Base-by-base conservation (phyloP, 2,888 invertebrate genomes). In the Nebria salina region DNA sequence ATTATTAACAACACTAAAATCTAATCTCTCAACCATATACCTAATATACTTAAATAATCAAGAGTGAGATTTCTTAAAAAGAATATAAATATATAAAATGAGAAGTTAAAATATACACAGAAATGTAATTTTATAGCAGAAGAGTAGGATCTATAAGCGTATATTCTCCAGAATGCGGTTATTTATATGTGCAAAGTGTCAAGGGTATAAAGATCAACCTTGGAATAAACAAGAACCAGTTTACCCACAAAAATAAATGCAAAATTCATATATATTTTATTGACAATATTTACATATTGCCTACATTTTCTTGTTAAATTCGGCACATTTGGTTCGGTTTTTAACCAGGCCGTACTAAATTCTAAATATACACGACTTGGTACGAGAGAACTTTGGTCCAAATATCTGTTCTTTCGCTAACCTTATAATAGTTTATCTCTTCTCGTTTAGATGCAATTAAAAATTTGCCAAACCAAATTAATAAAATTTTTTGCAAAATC, bases 301-400 rank as follows among this genome's bases (percentile, higher is more conserved):
- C 65, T 43, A 70, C 43, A 78, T 73, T 78, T 78, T 78, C 72
- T 73, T 73, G 65, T 41, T 64, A 79, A 79, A 79, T 41, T 15
- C 6, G 79, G 41, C 66, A 41, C 68, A 65, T 79, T 66, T 79
- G 79, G 73, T 73, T 78, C 65, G 54, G 70, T 41, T 79, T 79
- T 79, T 79, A 74, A 79, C 66, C 79, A 79, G 78, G 43, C 80
- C 72, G 75, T 34, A 80, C 75, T 80, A 75, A 70, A 75, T 80
- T 80, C 80, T 80, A 80, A 80, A 80, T 80, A 75, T 80, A 80
- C 64, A 70, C 72, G 75, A 70, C 72, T 80, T 75, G 80, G 80
- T 70, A 80, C 75, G 79, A 75, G 74, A 79, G 65, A 66, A 72
- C 43, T 72, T 72, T 65, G 20, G 15, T 74, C 68, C 73, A 72